phyloP scores from a whole-genome alignment of 2,113 vertebrate genomes.

The Thymallus thymallus region DNA sequence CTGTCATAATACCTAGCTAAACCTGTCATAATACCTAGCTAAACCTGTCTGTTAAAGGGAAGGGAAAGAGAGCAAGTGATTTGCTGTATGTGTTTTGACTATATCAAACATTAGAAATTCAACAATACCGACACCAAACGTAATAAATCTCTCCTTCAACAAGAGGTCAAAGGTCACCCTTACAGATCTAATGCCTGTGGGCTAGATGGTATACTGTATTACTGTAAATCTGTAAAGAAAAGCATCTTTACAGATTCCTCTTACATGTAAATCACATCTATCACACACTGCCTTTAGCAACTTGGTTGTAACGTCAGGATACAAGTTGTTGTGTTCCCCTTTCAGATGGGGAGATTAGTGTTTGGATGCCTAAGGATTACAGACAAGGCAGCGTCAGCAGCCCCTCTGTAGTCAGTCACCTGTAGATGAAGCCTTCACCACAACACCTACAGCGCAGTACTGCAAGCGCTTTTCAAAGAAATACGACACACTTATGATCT shows the following conservation, averaged over 20 bases:
- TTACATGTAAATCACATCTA: slow-evolving; percentile 52
- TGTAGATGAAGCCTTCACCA: slow-evolving; percentile 17
- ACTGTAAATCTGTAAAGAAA: slow-evolving; percentile 55
- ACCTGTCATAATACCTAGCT: no score
- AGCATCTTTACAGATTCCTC: slow-evolving; percentile 43
- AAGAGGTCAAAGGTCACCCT: neutral
- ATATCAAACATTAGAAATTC: neutral
- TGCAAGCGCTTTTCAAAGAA: neutral
- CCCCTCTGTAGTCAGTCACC: slow-evolving; percentile 35
- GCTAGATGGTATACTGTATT: slow-evolving; percentile 38
- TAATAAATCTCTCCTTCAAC: neutral
- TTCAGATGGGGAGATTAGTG: slow-evolving; percentile 71
- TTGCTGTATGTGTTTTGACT: no score
- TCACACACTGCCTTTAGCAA: slow-evolving; percentile 61
- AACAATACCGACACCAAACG: neutral
- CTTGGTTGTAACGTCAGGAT: slow-evolving; percentile 66
- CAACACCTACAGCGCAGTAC: no score
- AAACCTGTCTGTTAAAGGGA: no score
- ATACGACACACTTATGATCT: neutral
- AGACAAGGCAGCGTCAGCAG: slow-evolving; percentile 65
- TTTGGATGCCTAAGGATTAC: slow-evolving; percentile 64
- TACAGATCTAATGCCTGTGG: slow-evolving; percentile 31
- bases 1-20: no score
- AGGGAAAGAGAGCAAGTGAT: no score
- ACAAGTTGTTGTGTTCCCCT: slow-evolving; percentile 57